phyloP scores from a whole-genome alignment of 2,888 invertebrate species.

The Tetheella fluctuosa region DNA sequence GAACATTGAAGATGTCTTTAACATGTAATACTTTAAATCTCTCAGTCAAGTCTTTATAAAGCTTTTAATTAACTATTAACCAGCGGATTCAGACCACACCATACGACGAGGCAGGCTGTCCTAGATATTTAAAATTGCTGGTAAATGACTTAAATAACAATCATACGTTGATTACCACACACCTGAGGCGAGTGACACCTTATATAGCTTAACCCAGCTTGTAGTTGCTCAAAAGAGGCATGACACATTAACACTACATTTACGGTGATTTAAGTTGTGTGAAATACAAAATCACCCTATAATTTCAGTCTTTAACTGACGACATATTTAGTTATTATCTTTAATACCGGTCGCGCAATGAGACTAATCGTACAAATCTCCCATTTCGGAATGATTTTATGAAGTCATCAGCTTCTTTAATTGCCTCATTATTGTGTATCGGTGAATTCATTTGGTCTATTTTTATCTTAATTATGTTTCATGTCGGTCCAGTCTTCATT shows the following conservation, averaged over 20 bases:
- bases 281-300: conserved; percentile 12
- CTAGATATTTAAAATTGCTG: conserved; percentile 8
- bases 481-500: too few species aligned
- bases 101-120: background rate
- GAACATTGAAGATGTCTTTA: background rate
- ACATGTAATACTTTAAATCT: background rate
- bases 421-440: conserved; percentile 2
- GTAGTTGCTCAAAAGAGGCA: conserved; percentile 31
- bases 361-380: background rate
- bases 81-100: conserved; percentile 9
- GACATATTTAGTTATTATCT: background rate
- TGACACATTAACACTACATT: conserved; percentile 30
- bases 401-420: conserved; percentile 3
- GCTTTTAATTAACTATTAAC: conserved; percentile 11
- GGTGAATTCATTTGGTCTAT: background rate
- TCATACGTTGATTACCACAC: conserved; percentile 19
- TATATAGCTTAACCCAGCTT: conserved; percentile 26
- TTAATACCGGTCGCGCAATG: background rate
- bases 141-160: conserved; percentile 10
- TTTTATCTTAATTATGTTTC: background rate
- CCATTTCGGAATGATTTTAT: background rate
- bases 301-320: background rate
- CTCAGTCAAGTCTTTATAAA: background rate
- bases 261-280: conserved; percentile 29
- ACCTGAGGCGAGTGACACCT: conserved; percentile 15